Base-by-base conservation (phyloP, 2,888 invertebrate genomes). In the Orthosia incerta region DNA sequence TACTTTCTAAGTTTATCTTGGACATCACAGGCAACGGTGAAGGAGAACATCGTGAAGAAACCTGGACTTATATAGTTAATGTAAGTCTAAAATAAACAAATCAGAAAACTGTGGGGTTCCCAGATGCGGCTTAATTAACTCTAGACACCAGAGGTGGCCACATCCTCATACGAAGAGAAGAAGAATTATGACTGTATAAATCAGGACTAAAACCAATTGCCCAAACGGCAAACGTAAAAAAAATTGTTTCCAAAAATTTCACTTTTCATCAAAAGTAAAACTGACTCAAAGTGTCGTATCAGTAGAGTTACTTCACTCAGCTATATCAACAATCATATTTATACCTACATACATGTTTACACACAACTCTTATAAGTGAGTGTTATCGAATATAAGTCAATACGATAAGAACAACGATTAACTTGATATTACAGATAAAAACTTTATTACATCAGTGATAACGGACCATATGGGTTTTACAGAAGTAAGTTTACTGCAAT, bases 331-430 rank as follows among this genome's bases (percentile, higher is more conserved):
- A 71, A 65, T 18, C 15, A 74, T 75, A 63, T 79, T 50, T 62
- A 69, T 74, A 69, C 16, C 51, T 62, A 31, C 39, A 9, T 45
- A 64, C 9, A 5, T 80, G 60, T 77, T 66, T 73, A 73, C 60
- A 66, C 46, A 74, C 60, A 64, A 60, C 71, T 56, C 62, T 70
- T 26, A 59, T 60, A 63, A 51, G 57, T 60, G 39, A 59, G 60
- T 67, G 62, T 81, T 85, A 85, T 84, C 85, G 69, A 67, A 75
- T 72, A 74, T 57, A 64, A 77, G 74, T 45, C 67, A 84, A 74
- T 82, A 77, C 23, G 86, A 85, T 86, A 85, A 84, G 72, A n/a
- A 45, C 3, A 64, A 57, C 68, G 84, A 86, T 85, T 86, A 85
- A 76, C 76, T 62, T 23, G 57, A 82, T 73, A 71, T 50, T 62